These are phyloP conservation scores for Chrysotoxum bicinctum DNA, from an alignment of 2,888 invertebrate species.

Conservation along the genomic window DNA sequence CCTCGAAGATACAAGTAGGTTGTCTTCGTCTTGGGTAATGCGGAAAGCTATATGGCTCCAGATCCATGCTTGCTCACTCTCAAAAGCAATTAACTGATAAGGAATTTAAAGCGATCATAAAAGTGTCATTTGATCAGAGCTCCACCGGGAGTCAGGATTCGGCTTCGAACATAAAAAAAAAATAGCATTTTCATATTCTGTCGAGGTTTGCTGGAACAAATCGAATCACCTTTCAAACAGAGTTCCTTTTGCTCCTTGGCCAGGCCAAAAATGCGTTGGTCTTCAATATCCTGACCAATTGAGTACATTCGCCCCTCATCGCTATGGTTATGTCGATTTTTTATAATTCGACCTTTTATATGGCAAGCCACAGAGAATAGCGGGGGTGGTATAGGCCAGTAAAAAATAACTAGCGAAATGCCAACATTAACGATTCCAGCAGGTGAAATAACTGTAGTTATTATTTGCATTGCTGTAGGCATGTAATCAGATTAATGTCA, in stretches of 20 bases:
- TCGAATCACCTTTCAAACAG: constrained; percentile 14
- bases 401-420: background rate
- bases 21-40: background rate
- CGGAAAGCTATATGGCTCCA: background rate
- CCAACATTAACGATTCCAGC: constrained; percentile 41
- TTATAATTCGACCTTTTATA: constrained; percentile 48
- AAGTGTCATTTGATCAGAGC: constrained; percentile 72
- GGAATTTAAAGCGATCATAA: constrained; percentile 71
- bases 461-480: constrained; percentile 41
- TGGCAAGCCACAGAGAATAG: constrained; percentile 9
- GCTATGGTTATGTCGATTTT: constrained; percentile 13
- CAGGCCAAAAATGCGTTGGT: background rate
- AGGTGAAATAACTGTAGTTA: constrained; percentile 45
- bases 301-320: background rate
- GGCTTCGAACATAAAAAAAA: background rate
- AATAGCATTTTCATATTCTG: constrained; percentile 53
- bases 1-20: background rate
- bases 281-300: constrained; percentile 30
- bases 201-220: constrained; percentile 40
- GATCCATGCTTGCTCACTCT: constrained; percentile 34
- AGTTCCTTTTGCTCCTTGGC: constrained; percentile 13
- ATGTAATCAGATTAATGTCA: constrained; percentile 62
- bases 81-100: constrained; percentile 72
- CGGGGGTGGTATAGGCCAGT: background rate
- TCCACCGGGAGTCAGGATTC: constrained; percentile 5